phyloP scores from a whole-genome alignment of 1,140 invertebrate genomes.

The Camponotus floridanus region DNA sequence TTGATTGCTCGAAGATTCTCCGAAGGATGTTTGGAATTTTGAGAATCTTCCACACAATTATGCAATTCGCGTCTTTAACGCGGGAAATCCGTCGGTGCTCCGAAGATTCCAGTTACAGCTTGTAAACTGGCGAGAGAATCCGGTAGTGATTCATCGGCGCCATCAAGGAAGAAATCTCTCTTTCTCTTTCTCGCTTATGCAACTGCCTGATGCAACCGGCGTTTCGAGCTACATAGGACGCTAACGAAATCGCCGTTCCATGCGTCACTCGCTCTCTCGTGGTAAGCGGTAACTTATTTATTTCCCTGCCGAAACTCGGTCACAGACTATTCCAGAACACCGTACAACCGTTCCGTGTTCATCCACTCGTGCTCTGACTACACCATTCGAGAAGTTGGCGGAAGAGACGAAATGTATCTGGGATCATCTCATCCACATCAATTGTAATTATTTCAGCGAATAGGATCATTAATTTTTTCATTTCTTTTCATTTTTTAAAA shows the following conservation, averaged over 20 bases:
- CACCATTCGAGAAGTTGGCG: slow-evolving; percentile 23
- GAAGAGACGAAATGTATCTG: slow-evolving; percentile 37
- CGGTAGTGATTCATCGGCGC: slow-evolving; percentile 67
- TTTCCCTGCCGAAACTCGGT: slow-evolving; percentile 38
- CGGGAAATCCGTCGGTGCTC: neutral
- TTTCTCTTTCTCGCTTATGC: slow-evolving; percentile 51
- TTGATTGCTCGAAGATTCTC: neutral
- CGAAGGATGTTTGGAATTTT: too few species aligned
- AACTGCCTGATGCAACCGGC: slow-evolving; percentile 57
- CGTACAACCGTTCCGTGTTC: slow-evolving; percentile 31
- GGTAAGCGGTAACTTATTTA: slow-evolving; percentile 1
- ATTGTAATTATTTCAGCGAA: neutral
- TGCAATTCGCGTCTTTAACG: neutral
- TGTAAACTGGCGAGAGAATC: slow-evolving; percentile 57
- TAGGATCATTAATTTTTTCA: neutral
- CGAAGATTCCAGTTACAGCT: slow-evolving; percentile 48
- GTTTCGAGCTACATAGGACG: slow-evolving; percentile 39
- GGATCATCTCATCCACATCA: slow-evolving; percentile 6
- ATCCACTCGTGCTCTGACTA: neutral
- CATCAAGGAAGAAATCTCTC: slow-evolving; percentile 44
- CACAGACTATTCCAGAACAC: slow-evolving; percentile 34
- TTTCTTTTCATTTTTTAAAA: too few species aligned
- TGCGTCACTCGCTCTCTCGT: slow-evolving; percentile 36
- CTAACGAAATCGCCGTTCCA: slow-evolving; percentile 8
- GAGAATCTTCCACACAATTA: too few species aligned